Conservation (phyloP, 2,797 vertebrate species). For the Silurus aristotelis region DNA sequence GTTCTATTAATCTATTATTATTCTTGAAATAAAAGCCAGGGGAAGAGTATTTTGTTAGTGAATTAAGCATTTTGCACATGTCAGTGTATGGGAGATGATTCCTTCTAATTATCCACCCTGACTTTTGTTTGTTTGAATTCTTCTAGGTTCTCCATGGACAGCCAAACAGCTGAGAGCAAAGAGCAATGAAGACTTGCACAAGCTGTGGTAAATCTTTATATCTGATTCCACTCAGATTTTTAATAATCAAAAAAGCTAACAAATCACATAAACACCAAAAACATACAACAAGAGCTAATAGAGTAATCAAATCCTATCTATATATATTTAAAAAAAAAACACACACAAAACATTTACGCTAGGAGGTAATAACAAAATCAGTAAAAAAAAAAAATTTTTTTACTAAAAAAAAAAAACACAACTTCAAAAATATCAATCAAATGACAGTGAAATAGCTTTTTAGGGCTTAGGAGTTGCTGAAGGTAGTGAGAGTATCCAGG, state of each 20-base stretch:
- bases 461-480: no score
- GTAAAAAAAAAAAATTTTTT: neutral
- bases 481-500: no score
- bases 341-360: neutral
- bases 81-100: neutral
- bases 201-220: conserved; percentile 84
- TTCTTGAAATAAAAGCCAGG: neutral
- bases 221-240: neutral
- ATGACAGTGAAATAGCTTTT: no score
- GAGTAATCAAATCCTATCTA: neutral
- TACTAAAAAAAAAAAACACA: no score
- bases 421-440: no score
- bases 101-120: neutral
- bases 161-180: conserved; percentile 87
- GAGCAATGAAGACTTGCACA: conserved; percentile 94
- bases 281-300: neutral
- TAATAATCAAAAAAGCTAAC: neutral
- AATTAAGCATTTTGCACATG: no score
- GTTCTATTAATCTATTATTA: neutral
- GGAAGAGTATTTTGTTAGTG: neutral
- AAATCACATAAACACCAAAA: neutral
- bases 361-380: neutral
- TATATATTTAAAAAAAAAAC: no score
- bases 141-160: conserved; percentile 88
- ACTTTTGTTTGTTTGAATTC: neutral